phyloP scores from a whole-genome alignment of 2,113 vertebrate species.

The Myodes glareolus region DNA sequence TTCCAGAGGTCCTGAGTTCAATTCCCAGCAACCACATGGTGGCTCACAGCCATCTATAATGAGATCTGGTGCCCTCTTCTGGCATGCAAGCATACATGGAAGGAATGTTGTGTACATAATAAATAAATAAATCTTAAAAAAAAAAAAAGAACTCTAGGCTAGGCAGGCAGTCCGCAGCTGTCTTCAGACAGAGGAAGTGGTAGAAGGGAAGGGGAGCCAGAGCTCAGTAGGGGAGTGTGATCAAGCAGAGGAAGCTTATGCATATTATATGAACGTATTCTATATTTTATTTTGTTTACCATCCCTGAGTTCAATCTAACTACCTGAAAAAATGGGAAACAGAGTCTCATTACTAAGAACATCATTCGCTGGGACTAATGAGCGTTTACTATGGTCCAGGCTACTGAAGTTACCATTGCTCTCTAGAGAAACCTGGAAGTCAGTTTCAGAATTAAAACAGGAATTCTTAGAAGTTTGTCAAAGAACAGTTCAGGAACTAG shows the following conservation, averaged over 20 bases:
- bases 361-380: not conserved
- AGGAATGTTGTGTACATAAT: too few species aligned
- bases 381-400: not conserved
- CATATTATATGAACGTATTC: not conserved
- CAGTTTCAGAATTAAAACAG: not conserved
- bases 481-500: not conserved
- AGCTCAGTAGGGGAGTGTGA: not conserved
- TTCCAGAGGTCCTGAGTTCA: too few species aligned
- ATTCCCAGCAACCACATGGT: too few species aligned
- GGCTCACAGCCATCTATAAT: too few species aligned
- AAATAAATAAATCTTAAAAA: too few species aligned
- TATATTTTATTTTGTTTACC: not conserved
- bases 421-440: slow-evolving; percentile 20
- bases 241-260: not conserved
- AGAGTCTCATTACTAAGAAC: not conserved
- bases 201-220: not conserved
- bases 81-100: too few species aligned
- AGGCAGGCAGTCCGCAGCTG: not conserved
- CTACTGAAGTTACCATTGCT: slow-evolving; percentile 10
- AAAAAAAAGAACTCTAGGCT: not conserved
- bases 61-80: too few species aligned
- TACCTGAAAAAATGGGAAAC: not conserved
- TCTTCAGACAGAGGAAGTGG: not conserved
- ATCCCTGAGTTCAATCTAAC: not conserved
- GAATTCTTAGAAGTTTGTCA: slow-evolving; percentile 9